phyloP scores from a whole-genome alignment of 2,888 invertebrate species.

The Drosophila subquinaria region DNA sequence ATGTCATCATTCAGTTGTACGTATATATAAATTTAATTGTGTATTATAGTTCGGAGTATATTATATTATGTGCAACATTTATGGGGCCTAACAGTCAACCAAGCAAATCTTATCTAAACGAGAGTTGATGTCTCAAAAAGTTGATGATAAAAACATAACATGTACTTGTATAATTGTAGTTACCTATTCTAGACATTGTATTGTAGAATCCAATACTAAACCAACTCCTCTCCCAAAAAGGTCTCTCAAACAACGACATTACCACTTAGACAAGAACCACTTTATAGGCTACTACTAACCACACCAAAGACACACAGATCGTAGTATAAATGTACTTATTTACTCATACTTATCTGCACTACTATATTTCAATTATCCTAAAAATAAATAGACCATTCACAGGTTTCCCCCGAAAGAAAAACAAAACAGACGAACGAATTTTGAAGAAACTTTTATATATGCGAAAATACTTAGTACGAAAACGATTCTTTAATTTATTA shows the following conservation, averaged over 20 bases:
- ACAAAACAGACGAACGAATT: conserved; percentile 58
- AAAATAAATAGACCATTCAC: conserved; percentile 24
- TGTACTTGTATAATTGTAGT: conserved; percentile 9
- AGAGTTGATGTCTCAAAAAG: conserved; percentile 4
- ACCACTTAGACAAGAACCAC: conserved; percentile 61
- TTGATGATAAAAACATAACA: not conserved
- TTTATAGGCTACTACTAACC: conserved; percentile 49
- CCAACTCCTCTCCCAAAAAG: conserved; percentile 77
- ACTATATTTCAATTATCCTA: conserved; percentile 6
- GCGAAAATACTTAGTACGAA: conserved; percentile 32
- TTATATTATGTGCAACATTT: conserved; percentile 22
- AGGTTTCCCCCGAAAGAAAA: conserved; percentile 53
- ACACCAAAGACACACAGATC: conserved; percentile 27
- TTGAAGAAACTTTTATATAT: conserved; percentile 58
- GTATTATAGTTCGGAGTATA: conserved; percentile 29
- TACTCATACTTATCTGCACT: conserved; percentile 18
- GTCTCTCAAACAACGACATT: conserved; percentile 79
- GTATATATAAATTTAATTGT: conserved; percentile 43
- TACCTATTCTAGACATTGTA: conserved; percentile 21
- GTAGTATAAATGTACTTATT: conserved; percentile 32
- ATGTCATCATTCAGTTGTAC: conserved; percentile 50
- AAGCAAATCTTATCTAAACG: conserved; percentile 6
- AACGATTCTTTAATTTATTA: conserved; percentile 51
- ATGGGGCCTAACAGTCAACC: conserved; percentile 6
- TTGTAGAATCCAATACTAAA: conserved; percentile 45